phyloP scores from a whole-genome alignment of 2,888 invertebrate species.

The Noctua pronuba region DNA sequence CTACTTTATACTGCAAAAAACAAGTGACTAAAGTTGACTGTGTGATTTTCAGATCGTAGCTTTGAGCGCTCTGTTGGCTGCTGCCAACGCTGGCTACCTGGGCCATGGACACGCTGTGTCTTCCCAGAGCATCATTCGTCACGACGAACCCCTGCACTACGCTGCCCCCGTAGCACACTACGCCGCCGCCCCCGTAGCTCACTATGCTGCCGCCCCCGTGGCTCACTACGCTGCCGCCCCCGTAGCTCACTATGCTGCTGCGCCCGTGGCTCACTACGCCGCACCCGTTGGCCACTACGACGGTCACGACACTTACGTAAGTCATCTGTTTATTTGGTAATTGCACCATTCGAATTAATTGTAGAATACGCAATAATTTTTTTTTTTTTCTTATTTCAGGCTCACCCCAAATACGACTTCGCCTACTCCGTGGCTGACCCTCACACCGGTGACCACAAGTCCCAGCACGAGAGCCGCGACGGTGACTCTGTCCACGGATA shows the following conservation, averaged over 20 bases:
- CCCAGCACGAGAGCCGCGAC: conserved; percentile 88
- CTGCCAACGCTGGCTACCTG: conserved; percentile 80
- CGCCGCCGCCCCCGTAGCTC: conserved; percentile 67
- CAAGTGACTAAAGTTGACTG: not conserved
- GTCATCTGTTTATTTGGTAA: conserved; percentile 3
- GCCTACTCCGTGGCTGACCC: conserved; percentile 89
- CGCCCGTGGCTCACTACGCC: conserved; percentile 68
- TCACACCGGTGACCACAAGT: conserved; percentile 91
- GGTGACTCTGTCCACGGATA: conserved; percentile 90
- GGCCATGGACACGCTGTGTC: conserved; percentile 78
- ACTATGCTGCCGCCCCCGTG: conserved; percentile 67
- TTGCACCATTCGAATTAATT: not conserved
- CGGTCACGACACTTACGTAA: conserved; percentile 69
- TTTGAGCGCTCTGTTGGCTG: conserved; percentile 81
- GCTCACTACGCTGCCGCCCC: conserved; percentile 67
- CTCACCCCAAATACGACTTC: conserved; percentile 86
- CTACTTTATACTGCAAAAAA: not conserved
- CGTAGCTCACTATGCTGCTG: conserved; percentile 68
- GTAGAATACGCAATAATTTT: fast-evolving
- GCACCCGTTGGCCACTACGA: conserved; percentile 70
- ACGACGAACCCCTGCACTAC: conserved; percentile 75
- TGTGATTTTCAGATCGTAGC: conserved; percentile 80
- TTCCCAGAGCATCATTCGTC: conserved; percentile 81
- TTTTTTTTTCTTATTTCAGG: conserved; percentile 66
- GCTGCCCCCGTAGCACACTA: conserved; percentile 64